These are phyloP conservation scores for Ophion slaviceki DNA, from an alignment of 2,888 invertebrate genomes.

Conservation along the genomic window DNA sequence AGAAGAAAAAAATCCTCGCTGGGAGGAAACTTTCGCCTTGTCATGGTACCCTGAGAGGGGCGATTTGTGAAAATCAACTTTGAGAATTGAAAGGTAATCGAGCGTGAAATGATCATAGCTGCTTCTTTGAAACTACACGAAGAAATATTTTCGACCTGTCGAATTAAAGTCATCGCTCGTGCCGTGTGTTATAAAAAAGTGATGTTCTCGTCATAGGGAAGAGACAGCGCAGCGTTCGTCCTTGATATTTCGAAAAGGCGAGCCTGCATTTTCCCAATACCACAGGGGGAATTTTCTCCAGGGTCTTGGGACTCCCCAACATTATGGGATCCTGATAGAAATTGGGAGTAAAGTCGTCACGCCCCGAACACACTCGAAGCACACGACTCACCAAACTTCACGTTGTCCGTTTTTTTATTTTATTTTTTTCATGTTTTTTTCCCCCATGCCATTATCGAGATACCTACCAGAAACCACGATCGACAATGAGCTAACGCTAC, in stretches of 20 bases:
- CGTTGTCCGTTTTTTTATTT: background rate
- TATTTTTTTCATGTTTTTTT: background rate
- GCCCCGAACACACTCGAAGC: constrained; percentile 41
- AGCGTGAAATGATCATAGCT: background rate
- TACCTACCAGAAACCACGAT: too few species aligned
- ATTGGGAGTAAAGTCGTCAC: constrained; percentile 62
- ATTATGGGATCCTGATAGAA: constrained; percentile 57
- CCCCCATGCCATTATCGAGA: too few species aligned
- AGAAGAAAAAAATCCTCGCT: background rate
- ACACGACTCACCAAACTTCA: background rate
- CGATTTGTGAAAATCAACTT: constrained; percentile 48
- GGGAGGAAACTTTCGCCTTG: constrained; percentile 2
- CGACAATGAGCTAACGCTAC: too few species aligned
- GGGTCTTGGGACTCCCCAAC: background rate
- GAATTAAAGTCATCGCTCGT: constrained; percentile 3
- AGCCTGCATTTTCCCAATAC: background rate
- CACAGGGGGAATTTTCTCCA: background rate
- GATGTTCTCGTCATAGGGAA: too few species aligned
- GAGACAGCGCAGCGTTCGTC: too few species aligned
- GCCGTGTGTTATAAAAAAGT: too few species aligned
- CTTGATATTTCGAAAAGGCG: too few species aligned
- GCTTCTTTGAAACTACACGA: too few species aligned
- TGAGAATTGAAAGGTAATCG: constrained; percentile 34
- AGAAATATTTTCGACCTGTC: background rate
- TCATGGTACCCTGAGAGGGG: constrained; percentile 49